Evolutionary conservation across 2,888 invertebrate genomes (phyloP).

Genomic region (Lagria hirta): DNA sequence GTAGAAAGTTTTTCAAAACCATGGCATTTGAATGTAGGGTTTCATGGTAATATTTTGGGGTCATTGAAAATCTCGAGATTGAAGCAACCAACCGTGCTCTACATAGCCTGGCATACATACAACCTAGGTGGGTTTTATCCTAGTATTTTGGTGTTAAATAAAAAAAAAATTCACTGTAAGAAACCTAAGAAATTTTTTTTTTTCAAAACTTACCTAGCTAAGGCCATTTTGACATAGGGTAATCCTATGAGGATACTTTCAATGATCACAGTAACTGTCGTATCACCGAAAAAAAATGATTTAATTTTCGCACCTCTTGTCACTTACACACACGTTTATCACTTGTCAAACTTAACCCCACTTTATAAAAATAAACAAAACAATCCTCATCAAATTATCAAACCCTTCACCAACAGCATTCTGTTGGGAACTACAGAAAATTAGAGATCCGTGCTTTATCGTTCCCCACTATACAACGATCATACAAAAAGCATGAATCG

Average conservation of each 20-base stretch:
- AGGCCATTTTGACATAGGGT: slow-evolving; percentile 37
- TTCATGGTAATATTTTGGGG: slow-evolving; percentile 44
- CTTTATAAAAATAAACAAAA: slow-evolving; percentile 23
- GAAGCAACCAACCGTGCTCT: slow-evolving; percentile 45
- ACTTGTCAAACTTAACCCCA: slow-evolving; percentile 22
- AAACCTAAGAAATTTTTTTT: background rate
- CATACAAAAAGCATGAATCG: slow-evolving; percentile 22
- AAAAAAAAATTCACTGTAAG: slow-evolving; percentile 2
- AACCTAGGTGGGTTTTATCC: slow-evolving; percentile 34
- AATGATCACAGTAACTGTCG: slow-evolving; percentile 7
- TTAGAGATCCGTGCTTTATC: slow-evolving; percentile 23
- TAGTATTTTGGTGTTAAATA: slow-evolving; percentile 14
- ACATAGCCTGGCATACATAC: slow-evolving; percentile 43
- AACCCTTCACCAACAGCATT: slow-evolving; percentile 19
- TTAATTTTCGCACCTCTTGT: slow-evolving; percentile 12
- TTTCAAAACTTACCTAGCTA: slow-evolving; percentile 37
- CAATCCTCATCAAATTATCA: slow-evolving; percentile 6
- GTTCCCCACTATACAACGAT: slow-evolving; percentile 10
- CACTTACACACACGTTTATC: slow-evolving; percentile 17
- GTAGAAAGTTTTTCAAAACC: slow-evolving; percentile 21
- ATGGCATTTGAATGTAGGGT: slow-evolving; percentile 32
- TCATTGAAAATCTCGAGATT: slow-evolving; percentile 47
- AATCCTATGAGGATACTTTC: slow-evolving; percentile 35
- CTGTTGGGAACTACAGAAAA: slow-evolving; percentile 16
- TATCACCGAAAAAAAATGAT: slow-evolving; percentile 5